phyloP scores from a whole-genome alignment of 2,888 invertebrate genomes.

The Euplagia quadripunctaria region DNA sequence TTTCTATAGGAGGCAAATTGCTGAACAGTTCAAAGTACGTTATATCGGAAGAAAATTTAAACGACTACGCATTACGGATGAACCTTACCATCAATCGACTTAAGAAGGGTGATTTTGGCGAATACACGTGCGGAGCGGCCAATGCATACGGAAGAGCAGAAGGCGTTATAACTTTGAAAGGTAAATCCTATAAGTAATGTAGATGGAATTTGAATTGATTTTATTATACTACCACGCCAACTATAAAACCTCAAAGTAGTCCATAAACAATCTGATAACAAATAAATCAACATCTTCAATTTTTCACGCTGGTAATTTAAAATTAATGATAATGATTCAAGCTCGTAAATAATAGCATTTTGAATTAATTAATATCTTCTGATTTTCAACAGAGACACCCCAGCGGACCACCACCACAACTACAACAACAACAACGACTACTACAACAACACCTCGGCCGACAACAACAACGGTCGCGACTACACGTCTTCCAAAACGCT shows the following conservation, averaged over 20 bases:
- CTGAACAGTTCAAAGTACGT: constrained; percentile 92
- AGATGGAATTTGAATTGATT: background rate
- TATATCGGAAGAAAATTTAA: constrained; percentile 91
- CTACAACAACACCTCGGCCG: constrained; percentile 72
- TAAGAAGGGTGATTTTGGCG: constrained; percentile 92
- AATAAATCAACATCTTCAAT: background rate
- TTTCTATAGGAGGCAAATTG: constrained; percentile 89
- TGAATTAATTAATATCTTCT: constrained; percentile 43
- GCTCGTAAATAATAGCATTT: too few species aligned
- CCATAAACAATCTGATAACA: background rate
- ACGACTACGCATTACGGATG: constrained; percentile 93
- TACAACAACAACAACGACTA: constrained; percentile 79
- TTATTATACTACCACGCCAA: constrained; percentile 20
- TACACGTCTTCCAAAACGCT: constrained; percentile 75
- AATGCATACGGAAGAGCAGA: constrained; percentile 94
- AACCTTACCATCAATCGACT: constrained; percentile 93
- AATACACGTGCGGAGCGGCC: constrained; percentile 92
- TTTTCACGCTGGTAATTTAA: background rate
- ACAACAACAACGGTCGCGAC: constrained; percentile 70
- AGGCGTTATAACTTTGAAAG: constrained; percentile 92
- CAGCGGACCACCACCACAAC: constrained; percentile 77
- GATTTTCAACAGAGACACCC: constrained; percentile 78
- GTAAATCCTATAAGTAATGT: constrained; percentile 74
- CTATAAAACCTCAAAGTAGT: background rate
- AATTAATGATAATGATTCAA: too few species aligned